phyloP scores from a whole-genome alignment of 2,888 invertebrate species.

The Drosophila limbata region DNA sequence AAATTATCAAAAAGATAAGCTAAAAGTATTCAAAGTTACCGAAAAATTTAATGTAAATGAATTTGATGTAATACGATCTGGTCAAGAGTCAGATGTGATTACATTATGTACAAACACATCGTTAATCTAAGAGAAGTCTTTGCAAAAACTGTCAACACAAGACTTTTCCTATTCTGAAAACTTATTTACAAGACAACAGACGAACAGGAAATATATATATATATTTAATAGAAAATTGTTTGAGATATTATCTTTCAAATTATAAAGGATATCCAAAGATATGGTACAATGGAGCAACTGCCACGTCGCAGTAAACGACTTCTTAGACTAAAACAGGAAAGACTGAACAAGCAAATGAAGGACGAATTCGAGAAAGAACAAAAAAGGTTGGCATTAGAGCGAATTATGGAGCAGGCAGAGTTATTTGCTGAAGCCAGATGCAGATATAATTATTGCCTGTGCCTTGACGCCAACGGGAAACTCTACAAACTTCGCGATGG shows the following conservation, averaged over 20 bases:
- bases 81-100: too few species aligned
- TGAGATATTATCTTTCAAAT: not conserved
- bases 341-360: not conserved
- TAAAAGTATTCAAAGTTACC: too few species aligned
- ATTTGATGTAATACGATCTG: too few species aligned
- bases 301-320: not conserved
- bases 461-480: not conserved
- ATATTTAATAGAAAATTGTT: not conserved
- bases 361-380: not conserved
- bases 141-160: not conserved
- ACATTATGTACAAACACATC: too few species aligned
- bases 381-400: not conserved
- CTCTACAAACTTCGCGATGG: too few species aligned
- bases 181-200: not conserved
- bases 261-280: not conserved
- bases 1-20: too few species aligned
- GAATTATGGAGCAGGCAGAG: not conserved
- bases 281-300: not conserved
- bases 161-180: not conserved
- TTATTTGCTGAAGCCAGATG: not conserved
- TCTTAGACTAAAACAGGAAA: not conserved
- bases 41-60: too few species aligned
- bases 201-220: not conserved
- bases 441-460: not conserved
- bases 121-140: not conserved